Percentiles rank a stretch among this genome's conserved stretches.
Conservation (phyloP, 1,140 invertebrate species). For the Andricus grossulariae region DNA sequence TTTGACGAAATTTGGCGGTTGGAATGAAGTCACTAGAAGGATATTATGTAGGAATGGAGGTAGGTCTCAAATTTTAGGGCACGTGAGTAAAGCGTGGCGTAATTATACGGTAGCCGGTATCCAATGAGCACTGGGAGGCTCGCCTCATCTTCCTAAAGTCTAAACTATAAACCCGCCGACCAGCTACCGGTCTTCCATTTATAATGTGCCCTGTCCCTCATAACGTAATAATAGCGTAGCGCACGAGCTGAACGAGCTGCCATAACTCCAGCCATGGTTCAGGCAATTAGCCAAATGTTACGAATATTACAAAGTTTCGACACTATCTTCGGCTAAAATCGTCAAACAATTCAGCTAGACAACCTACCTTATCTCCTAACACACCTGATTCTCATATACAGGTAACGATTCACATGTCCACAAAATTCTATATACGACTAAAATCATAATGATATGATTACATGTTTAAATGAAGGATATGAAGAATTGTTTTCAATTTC, state of each 20-base stretch:
- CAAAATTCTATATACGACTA: neutral
- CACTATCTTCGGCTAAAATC: neutral
- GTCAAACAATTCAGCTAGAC: conserved; percentile 29
- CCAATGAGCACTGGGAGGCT: conserved; percentile 46
- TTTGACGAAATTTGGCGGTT: conserved; percentile 59
- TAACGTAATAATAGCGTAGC: conserved; percentile 70
- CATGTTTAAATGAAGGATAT: too few species aligned
- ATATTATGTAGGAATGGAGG: conserved; percentile 43
- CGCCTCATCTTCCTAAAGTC: conserved; percentile 64
- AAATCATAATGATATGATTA: neutral
- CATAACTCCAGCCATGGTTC: conserved; percentile 64
- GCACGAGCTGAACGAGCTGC: conserved; percentile 59
- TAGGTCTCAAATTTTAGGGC: conserved; percentile 53
- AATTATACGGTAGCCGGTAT: conserved; percentile 73
- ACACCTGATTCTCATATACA: conserved; percentile 17
- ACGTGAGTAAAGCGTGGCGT: conserved; percentile 61
- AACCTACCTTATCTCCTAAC: conserved; percentile 39
- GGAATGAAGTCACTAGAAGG: conserved; percentile 59
- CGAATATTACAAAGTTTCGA: conserved; percentile 48
- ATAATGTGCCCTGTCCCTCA: conserved; percentile 68
- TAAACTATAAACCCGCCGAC: conserved; percentile 69
- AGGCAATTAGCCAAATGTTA: conserved; percentile 60
- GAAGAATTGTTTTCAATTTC: neutral
- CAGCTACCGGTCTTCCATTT: conserved; percentile 73
- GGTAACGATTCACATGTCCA: neutral